phyloP scores from a whole-genome alignment of 37 sponge, comb jelly and placozoan species.

The Hexactinellida sp. region DNA sequence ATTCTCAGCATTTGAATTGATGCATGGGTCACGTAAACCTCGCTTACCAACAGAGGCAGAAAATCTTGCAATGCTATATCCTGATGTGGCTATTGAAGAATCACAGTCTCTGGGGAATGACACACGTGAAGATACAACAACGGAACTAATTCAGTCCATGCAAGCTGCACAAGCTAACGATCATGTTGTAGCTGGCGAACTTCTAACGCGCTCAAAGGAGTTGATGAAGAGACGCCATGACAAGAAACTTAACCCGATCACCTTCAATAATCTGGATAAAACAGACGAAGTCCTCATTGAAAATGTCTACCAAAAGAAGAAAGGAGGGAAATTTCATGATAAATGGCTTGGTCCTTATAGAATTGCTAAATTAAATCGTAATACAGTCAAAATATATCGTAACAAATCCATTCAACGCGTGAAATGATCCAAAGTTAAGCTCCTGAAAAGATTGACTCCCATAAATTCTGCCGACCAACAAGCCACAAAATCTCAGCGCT shows the following conservation, averaged over 20 bases:
- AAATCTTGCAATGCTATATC: neutral
- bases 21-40: neutral
- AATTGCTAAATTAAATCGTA: neutral
- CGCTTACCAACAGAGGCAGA: neutral
- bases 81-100: neutral
- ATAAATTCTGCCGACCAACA: neutral
- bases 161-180: neutral
- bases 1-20: neutral
- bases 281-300: neutral
- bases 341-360: neutral
- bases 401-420: neutral
- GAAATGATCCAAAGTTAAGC: neutral
- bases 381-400: neutral
- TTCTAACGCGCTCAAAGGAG: neutral
- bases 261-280: neutral
- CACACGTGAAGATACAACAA: neutral
- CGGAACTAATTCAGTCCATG: neutral
- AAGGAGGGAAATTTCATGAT: neutral
- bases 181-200: neutral
- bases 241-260: neutral
- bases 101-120: neutral
- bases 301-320: neutral
- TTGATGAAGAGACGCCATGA: neutral
- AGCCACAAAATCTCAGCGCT: neutral
- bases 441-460: neutral